A percentile compares a stretch with the other conserved stretches of the same genome.
phyloP scores from a whole-genome alignment of 2,797 vertebrate genomes.

The Tenualosa ilisha region DNA sequence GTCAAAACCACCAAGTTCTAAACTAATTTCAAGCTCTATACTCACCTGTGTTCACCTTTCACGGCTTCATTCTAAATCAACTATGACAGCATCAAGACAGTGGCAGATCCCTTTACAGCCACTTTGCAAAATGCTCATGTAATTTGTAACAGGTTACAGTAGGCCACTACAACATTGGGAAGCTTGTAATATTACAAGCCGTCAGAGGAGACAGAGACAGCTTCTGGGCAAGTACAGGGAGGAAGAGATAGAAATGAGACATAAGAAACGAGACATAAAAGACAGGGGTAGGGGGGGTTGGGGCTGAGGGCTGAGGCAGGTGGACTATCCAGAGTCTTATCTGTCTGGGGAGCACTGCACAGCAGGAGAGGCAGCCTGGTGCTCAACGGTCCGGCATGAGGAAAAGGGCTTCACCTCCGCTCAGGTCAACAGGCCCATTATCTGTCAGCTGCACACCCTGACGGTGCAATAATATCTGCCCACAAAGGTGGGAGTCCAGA shows the following conservation, averaged over 20 bases:
- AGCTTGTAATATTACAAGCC: neutral
- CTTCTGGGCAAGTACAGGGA: slow-evolving; percentile 27
- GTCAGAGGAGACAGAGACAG: neutral
- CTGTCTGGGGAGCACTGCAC: neutral
- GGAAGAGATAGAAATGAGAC: neutral
- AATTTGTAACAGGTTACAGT: neutral
- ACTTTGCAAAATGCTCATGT: slow-evolving; percentile 33
- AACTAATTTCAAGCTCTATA: neutral
- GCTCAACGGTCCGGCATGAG: neutral
- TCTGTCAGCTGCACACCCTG: slow-evolving; percentile 14
- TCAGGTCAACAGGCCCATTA: slow-evolving; percentile 4
- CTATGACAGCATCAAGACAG: slow-evolving; percentile 32
- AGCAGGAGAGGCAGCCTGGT: neutral
- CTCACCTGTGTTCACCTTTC: neutral
- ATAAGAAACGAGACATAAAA: neutral
- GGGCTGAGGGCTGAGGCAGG: neutral
- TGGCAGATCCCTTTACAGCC: slow-evolving; percentile 34
- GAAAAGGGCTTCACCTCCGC: neutral
- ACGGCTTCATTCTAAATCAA: slow-evolving; percentile 29
- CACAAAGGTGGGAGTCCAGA: slow-evolving; percentile 10
- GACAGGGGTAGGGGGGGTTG: neutral
- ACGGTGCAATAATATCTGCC: neutral
- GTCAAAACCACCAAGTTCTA: no score
- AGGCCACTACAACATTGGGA: neutral
- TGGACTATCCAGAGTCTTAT: slow-evolving; percentile 26